phyloP scores from a whole-genome alignment of 2,113 vertebrate genomes.

The Oceanites oceanicus region DNA sequence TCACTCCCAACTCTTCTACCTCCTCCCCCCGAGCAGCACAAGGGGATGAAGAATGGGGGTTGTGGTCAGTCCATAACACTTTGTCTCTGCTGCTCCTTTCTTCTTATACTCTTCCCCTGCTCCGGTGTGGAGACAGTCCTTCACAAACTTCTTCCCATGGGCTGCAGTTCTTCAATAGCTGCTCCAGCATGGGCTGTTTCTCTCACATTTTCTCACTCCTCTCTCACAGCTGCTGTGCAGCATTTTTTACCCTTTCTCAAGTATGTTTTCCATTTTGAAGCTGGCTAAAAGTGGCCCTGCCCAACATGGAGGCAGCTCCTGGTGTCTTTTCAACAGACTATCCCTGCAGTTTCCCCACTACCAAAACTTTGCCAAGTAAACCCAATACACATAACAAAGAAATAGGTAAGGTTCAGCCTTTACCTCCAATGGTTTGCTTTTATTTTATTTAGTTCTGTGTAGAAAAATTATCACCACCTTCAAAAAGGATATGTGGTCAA shows the following conservation, averaged over 20 bases:
- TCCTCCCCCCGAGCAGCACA: neutral
- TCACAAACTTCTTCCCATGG: neutral
- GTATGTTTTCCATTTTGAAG: neutral
- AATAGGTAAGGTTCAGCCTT: neutral
- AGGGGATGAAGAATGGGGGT: neutral
- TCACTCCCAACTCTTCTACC: neutral
- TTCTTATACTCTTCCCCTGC: neutral
- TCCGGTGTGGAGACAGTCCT: neutral
- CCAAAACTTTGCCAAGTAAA: neutral
- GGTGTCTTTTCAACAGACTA: neutral
- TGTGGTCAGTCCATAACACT: neutral
- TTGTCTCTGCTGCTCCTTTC: neutral
- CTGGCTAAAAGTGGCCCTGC: neutral
- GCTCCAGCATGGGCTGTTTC: neutral
- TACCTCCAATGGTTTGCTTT: neutral
- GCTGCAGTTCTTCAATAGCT: neutral
- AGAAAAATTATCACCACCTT: neutral
- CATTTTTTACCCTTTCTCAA: neutral
- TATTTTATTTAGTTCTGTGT: neutral
- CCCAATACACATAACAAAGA: neutral
- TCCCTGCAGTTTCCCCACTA: neutral
- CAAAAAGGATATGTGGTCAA: neutral
- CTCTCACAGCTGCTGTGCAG: neutral
- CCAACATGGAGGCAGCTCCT: neutral
- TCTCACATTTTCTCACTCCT: neutral